Evolutionary conservation across 2,888 invertebrate species (phyloP), one percentile per base, ranked within the genome.

Genomic region (Macrosiphum euphorbiae): DNA sequence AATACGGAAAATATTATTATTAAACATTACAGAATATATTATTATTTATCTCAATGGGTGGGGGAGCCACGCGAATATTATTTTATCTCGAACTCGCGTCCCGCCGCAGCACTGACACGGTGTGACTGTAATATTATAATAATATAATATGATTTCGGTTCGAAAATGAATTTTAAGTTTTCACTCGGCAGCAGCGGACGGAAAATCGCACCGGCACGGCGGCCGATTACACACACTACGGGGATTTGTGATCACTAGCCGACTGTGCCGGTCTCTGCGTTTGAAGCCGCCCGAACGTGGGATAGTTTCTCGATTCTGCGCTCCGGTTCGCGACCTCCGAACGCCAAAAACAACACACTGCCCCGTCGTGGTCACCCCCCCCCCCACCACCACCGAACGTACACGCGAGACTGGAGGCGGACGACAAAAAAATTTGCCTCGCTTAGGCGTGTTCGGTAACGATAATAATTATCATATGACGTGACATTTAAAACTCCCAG

Each of bases 271-370:
- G 91, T 85, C 85, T 85, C 91, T 2, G 92, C 61, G 58, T 61
- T 58, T n/a, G 91, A 35, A 35, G 88, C 92, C 50, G 52, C 47
- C 87, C 67, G 58, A 58, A 86, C 91, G 91, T 41, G 88, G 85
- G 61, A 92, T 52, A 41, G 20, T 52, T 55, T 55, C 44, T 35
- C 92, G 92, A 93, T 93, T 89, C 92, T 93, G 92, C 92, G 92
- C 92, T 93, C 44, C 92, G 92, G 84, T 58, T 58, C 67, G 92
- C 61, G 88, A 92, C 88, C 88, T 88, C 88, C 78, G 92, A n/a
- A 92, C 92, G 88, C 52, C n/a, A 58, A 85, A 91, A 91, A 86
- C 91, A 44, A 86, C 91, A 58, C 58, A 28, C 28, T 44, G 20
- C 20, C 5, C 8, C 89, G 44, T 7, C 28, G 44, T 20, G 78